These are phyloP conservation scores for Trichomalopsis sarcophagae DNA, from an alignment of 1,140 invertebrate genomes.

Conservation along the genomic window DNA sequence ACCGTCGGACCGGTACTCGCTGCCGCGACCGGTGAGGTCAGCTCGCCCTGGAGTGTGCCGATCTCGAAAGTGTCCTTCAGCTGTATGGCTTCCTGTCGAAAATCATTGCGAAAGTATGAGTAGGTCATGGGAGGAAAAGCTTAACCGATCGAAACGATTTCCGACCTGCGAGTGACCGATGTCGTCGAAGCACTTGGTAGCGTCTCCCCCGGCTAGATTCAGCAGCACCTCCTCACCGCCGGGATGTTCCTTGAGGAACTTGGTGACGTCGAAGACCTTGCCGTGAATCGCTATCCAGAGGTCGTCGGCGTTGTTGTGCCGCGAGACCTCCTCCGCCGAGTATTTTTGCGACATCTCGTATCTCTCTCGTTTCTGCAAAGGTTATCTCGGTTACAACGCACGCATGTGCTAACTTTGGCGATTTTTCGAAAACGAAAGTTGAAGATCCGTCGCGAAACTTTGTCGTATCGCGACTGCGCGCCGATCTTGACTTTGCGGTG, in stretches of 20 bases:
- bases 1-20: slow-evolving; percentile 19
- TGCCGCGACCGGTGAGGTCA: not conserved
- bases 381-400: not conserved
- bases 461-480: not conserved
- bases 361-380: not conserved
- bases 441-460: not conserved
- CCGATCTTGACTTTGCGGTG: slow-evolving; percentile 13
- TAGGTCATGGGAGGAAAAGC: not conserved
- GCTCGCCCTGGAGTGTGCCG: slow-evolving; percentile 79
- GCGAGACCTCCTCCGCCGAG: slow-evolving; percentile 69
- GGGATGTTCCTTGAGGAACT: slow-evolving; percentile 82
- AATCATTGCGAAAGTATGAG: no score
- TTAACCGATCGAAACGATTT: not conserved
- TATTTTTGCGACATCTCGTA: slow-evolving; percentile 68
- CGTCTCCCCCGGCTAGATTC: slow-evolving; percentile 83
- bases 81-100: slow-evolving; percentile 80
- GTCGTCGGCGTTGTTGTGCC: slow-evolving; percentile 68
- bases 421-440: no score
- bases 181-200: slow-evolving; percentile 86
- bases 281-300: slow-evolving; percentile 76
- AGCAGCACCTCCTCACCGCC: slow-evolving; percentile 90
- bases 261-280: slow-evolving; percentile 76
- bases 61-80: slow-evolving; percentile 82
- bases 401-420: no score
- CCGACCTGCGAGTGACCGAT: slow-evolving; percentile 82